These are phyloP conservation scores for Rhizomys pruinosus DNA, from an alignment of 2,113 vertebrate genomes.

Conservation along the genomic window DNA sequence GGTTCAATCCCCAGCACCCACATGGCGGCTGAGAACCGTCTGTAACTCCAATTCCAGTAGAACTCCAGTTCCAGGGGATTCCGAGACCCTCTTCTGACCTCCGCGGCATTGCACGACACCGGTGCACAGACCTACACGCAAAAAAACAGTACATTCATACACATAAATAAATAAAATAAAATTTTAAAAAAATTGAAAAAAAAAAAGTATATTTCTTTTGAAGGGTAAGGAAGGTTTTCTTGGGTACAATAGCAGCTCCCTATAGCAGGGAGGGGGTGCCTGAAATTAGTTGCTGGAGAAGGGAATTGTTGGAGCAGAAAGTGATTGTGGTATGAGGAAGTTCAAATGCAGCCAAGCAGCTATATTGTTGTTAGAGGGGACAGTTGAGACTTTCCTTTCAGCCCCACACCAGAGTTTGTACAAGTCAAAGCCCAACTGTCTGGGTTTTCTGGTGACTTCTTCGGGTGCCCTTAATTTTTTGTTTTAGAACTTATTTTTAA, in stretches of 20 bases:
- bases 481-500: no score
- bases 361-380: not conserved
- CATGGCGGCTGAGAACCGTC: no score
- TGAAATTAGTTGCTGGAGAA: not conserved
- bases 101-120: no score
- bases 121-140: no score
- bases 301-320: not conserved
- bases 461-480: not conserved
- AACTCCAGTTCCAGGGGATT: no score
- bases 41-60: no score
- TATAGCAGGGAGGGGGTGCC: not conserved
- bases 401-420: not conserved
- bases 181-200: no score
- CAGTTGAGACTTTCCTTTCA: not conserved
- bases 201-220: not conserved
- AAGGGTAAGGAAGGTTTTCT: not conserved
- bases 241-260: not conserved
- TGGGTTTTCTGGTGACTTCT: not conserved
- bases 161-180: no score
- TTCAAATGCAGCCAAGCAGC: not conserved
- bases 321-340: not conserved
- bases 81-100: no score
- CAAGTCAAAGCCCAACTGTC: not conserved
- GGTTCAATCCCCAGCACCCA: no score
- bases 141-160: no score